Base-by-base conservation (phyloP, 2,888 invertebrate species). In the Drosophila lutescens region DNA sequence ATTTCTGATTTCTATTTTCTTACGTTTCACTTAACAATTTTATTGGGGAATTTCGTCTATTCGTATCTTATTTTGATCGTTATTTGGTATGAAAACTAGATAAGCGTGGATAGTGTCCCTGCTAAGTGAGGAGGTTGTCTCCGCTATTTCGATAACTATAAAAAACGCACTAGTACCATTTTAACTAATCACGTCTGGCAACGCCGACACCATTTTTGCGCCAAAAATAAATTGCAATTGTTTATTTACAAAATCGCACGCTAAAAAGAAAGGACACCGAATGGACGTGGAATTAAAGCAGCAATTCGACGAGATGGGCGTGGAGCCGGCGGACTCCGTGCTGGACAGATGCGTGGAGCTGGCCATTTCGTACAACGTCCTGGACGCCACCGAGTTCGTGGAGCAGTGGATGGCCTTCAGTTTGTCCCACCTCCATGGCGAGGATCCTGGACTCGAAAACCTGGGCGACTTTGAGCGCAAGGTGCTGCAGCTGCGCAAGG, bases 371-470 rank as follows among this genome's bases (percentile, higher is more conserved):
- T 94, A 96, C 90, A 92, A 93, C 81, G 92, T 96, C 54, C 93
- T 93, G 75, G 94, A 94, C 82, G 94, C 95, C 41, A 95, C 95
- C 89, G 94, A 95, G 84, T 94, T 96, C 79, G 95, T 95, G 56
- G 95, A 96, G 89, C 94, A 95, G 93, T 97, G 96, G 96, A 94
- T 95, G 93, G 96, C 96, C 20, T 97, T 94, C 90, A 95, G 95
- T 81, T 93, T 95, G 61, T 95, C 95, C 36, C 92, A 95, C 88
- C 91, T 94, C 74, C 93, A 93, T 78, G 95, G 94, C 38, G 93
- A 93, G 0, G 92, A 94, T 36, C 95, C 96, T 26, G 94, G 93
- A 55, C 74, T 94, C 34, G 94, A 94, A 17, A 92, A 93, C 86
- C 92, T 96, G 53, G 93, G 93, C 69, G 92, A 93, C 85, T 93